Percentiles rank a stretch among this genome's conserved stretches.
phyloP scores from a whole-genome alignment of 2,888 invertebrate species.

The Philhelius pedissequus region DNA sequence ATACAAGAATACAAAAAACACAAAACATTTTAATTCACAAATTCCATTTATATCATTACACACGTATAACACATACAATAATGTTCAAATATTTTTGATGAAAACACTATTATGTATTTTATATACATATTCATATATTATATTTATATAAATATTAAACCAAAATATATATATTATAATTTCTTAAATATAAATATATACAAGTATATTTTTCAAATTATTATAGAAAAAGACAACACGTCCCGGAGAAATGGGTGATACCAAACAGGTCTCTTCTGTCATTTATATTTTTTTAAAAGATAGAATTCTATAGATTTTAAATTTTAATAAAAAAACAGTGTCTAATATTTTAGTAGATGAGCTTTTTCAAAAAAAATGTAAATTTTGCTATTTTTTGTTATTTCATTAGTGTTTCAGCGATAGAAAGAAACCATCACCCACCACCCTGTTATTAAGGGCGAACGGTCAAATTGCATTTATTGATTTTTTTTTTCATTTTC shows the following conservation, averaged over 20 bases:
- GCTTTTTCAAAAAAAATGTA: constrained; percentile 48
- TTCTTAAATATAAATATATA: not conserved
- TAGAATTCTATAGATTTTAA: constrained; percentile 39
- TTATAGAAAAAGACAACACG: constrained; percentile 83
- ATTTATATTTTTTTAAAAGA: constrained; percentile 28
- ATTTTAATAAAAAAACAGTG: constrained; percentile 5
- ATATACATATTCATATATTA: too few relatives aligned
- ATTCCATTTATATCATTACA: not conserved
- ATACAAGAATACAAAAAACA: not conserved
- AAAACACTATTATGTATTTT: too few relatives aligned
- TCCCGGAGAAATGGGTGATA: constrained; percentile 87
- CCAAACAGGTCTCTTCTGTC: constrained; percentile 84
- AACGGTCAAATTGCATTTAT: constrained; percentile 25
- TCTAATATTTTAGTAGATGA: constrained; percentile 50
- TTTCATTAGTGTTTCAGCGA: constrained; percentile 6
- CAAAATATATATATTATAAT: not conserved
- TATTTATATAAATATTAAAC: not conserved
- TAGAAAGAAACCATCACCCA: constrained; percentile 25
- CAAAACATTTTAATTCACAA: not conserved
- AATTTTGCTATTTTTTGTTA: constrained; percentile 17
- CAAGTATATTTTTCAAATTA: constrained; percentile 54
- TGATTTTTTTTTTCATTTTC: constrained; percentile 7
- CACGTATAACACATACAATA: not conserved
- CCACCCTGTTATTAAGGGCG: constrained; percentile 61
- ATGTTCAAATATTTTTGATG: not conserved